Conservation (phyloP, 2,113 vertebrate species). For the Dascyllus trimaculatus region DNA sequence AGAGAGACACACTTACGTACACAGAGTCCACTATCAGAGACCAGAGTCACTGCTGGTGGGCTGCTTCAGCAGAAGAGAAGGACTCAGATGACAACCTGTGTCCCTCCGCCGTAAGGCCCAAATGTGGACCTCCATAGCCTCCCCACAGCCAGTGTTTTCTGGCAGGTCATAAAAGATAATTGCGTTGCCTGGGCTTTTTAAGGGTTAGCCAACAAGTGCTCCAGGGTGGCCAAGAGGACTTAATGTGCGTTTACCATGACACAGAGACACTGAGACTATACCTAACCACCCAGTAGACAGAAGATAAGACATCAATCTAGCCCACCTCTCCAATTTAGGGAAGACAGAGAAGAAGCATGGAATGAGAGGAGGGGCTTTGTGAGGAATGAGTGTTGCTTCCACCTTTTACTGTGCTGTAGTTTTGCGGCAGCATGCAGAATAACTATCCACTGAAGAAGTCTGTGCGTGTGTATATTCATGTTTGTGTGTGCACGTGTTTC, state of each 20-base stretch:
- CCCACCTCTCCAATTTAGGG: slow-evolving; percentile 62
- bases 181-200: slow-evolving; percentile 85
- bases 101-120: slow-evolving; percentile 29
- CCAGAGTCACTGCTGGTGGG: background rate
- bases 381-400: slow-evolving; percentile 22
- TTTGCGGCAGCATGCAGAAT: slow-evolving; percentile 12
- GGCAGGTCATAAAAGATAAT: slow-evolving; percentile 89
- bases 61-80: slow-evolving; percentile 32
- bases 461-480: background rate
- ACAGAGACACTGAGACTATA: slow-evolving; percentile 66
- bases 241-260: slow-evolving; percentile 72
- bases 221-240: slow-evolving; percentile 79
- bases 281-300: slow-evolving; percentile 52
- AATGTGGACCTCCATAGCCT: slow-evolving; percentile 60
- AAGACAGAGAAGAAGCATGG: slow-evolving; percentile 33
- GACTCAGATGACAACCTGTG: slow-evolving; percentile 52
- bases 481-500: background rate
- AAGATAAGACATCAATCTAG: slow-evolving; percentile 67
- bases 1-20: background rate
- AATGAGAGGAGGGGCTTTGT: slow-evolving; percentile 23
- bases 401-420: slow-evolving; percentile 2
- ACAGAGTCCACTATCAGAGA: background rate
- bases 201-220: slow-evolving; percentile 79
- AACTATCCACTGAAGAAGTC: slow-evolving; percentile 26
- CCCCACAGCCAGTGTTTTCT: slow-evolving; percentile 81